phyloP scores from a whole-genome alignment of 2,888 invertebrate species.

The Lasioglossum villosulum region DNA sequence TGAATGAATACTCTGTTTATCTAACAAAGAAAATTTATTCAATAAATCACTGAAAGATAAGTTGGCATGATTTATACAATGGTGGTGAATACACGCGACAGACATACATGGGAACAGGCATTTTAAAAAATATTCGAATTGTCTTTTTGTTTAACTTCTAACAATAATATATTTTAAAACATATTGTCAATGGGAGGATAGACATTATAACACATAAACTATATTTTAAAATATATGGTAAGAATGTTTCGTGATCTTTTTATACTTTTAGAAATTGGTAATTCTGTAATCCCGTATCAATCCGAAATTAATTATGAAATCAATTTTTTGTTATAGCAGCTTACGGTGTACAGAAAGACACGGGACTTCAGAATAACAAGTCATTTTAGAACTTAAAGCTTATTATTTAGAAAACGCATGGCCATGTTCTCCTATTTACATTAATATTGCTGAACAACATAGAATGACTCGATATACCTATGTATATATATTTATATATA shows the following conservation, averaged over 20 bases:
- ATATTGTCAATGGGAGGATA: constrained; percentile 83
- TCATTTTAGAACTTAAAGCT: constrained; percentile 45
- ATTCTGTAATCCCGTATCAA: constrained; percentile 50
- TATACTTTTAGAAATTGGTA: constrained; percentile 34
- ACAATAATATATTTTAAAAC: constrained; percentile 84
- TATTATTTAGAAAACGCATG: constrained; percentile 54
- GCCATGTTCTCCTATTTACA: constrained; percentile 57
- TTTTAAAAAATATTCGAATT: constrained; percentile 24
- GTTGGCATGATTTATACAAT: background rate
- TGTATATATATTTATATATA: background rate
- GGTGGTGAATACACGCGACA: background rate
- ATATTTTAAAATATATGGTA: constrained; percentile 81
- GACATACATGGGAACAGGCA: constrained; percentile 14
- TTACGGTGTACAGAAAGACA: constrained; percentile 18
- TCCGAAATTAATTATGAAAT: background rate
- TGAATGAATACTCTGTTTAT: background rate
- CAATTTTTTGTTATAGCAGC: constrained; percentile 15
- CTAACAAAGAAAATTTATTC: constrained; percentile 2
- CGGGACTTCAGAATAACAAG: constrained; percentile 52
- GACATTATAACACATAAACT: constrained; percentile 83
- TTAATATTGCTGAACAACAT: constrained; percentile 47
- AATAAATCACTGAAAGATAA: background rate
- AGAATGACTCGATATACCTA: constrained; percentile 47
- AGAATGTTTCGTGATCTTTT: constrained; percentile 55
- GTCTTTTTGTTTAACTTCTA: constrained; percentile 77